phyloP scores from a whole-genome alignment of 1,140 invertebrate species.

The Glomeris maerens region DNA sequence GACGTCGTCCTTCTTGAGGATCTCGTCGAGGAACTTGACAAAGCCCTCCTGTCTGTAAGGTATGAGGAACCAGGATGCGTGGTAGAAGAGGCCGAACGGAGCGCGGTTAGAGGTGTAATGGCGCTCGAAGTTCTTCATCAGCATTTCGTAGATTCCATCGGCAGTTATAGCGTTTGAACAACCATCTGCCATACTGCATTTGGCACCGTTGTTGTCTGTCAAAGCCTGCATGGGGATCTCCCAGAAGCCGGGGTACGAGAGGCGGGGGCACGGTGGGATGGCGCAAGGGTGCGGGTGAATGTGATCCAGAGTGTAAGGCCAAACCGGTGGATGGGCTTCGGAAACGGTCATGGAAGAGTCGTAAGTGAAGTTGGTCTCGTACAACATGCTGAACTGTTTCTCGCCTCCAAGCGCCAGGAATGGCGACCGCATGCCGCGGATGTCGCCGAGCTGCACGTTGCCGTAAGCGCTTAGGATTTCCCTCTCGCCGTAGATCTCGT shows the following conservation, averaged over 20 bases:
- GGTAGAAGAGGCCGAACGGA: conserved; percentile 28
- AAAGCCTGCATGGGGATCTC: conserved; percentile 20
- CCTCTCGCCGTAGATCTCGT: conserved; percentile 74
- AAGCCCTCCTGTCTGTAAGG: conserved; percentile 23
- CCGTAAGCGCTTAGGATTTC: conserved; percentile 63
- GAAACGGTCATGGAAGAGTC: conserved; percentile 85
- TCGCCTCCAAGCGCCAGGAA: conserved; percentile 56
- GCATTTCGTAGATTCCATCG: conserved; percentile 28
- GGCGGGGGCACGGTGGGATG: conserved; percentile 21
- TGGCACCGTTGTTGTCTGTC: conserved; percentile 16
- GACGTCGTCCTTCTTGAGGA: conserved; percentile 28
- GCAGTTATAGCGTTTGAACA: conserved; percentile 23
- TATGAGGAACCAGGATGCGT: conserved; percentile 28
- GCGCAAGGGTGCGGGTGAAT: conserved; percentile 34
- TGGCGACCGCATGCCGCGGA: conserved; percentile 30
- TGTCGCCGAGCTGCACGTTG: conserved; percentile 23
- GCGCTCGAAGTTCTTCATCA: conserved; percentile 29
- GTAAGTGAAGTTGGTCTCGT: conserved; percentile 84
- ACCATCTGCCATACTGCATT: conserved; percentile 29
- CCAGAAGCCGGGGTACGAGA: conserved; percentile 18
- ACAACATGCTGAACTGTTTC: conserved; percentile 91
- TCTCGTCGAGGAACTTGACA: conserved; percentile 25
- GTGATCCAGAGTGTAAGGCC: conserved; percentile 82
- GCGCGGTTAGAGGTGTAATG: conserved; percentile 30
- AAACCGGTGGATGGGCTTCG: conserved; percentile 77